Base-by-base conservation (phyloP, 2,888 invertebrate genomes). In the Hemithea aestivaria region DNA sequence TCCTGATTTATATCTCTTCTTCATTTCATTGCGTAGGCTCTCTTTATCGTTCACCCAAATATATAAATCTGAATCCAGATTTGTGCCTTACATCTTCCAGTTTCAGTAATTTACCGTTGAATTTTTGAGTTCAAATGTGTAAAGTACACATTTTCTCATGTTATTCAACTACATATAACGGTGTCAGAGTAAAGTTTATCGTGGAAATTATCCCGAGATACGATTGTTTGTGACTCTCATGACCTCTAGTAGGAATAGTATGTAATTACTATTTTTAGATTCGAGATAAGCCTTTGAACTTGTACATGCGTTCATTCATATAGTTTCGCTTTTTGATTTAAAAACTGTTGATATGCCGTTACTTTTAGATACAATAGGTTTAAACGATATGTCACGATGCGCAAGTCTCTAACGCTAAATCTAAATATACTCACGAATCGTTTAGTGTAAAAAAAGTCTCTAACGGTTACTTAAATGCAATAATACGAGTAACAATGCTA, bases 211-310 rank as follows among this genome's bases (percentile, higher is more conserved):
- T 31, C 31, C 37, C 20, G 6, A 22, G 39, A 34, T 45, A 33
- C 10, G 29, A 41, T 44, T 45, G 44, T 40, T 45, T 41, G 29
- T 36, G 40, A 20, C 22, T 33, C 30, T 28, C 38, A 32, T 48
- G 51, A 48, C 51, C 48, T 48, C 9, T 44, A 16, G 9, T 9
- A 33, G 10, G 7, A 30, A 16, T 16, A 27, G 22, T 35, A 30
- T 27, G 26, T 42, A 26, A 41, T 41, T 34, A 26, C 29, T 43
- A 41, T 38, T 31, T 42, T 47, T 31, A 37, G 23, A 40, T 34
- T 22, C 20, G 20, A 22, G 30, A 36, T 42, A 22, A 23, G 26
- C 24, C 27, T 1, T 28, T 44, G 26, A 24, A 35, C 40, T 28
- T 28, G n/a, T n/a, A n/a, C 21, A 23, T 10, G 10, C 7, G 27